Conservation (phyloP, 1,140 invertebrate species). For the Hylyphantes graminicola region DNA sequence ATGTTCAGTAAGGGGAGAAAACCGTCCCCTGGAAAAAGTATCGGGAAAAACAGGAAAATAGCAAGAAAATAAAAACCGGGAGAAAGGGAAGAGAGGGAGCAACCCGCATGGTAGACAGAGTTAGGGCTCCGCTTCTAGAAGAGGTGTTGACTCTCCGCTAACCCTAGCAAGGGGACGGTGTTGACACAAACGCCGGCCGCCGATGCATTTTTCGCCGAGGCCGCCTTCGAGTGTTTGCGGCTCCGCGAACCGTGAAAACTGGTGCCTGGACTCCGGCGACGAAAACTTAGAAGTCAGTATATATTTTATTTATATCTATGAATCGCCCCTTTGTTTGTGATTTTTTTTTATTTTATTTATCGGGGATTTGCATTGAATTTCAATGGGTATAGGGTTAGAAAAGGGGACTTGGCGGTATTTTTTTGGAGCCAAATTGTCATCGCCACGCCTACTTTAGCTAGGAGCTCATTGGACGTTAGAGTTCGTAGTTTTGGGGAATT, state of each 20-base stretch:
- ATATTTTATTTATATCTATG: too few relatives aligned
- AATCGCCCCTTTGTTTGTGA: too few relatives aligned
- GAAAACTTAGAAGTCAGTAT: too few relatives aligned
- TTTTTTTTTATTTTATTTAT: too few relatives aligned
- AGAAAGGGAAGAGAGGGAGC: conserved; percentile 33
- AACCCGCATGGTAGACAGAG: neutral
- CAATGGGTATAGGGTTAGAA: too few relatives aligned
- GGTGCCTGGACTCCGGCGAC: neutral
- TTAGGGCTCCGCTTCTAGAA: neutral
- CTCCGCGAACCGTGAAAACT: conserved; percentile 46
- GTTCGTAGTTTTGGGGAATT: too few relatives aligned
- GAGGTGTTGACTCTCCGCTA: conserved; percentile 54
- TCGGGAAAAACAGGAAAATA: conserved; percentile 44
- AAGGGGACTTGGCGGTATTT: too few relatives aligned
- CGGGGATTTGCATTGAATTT: too few relatives aligned
- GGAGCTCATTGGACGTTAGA: too few relatives aligned
- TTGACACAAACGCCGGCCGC: conserved; percentile 50
- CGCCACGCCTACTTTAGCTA: too few relatives aligned
- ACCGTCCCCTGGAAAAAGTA: conserved; percentile 9
- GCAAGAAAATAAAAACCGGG: conserved; percentile 35
- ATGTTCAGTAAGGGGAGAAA: neutral
- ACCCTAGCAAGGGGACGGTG: conserved; percentile 19
- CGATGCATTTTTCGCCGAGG: conserved; percentile 57
- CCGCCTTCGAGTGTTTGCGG: conserved; percentile 48
- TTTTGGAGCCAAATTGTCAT: too few relatives aligned